Evolutionary conservation across 1,140 invertebrate genomes (phyloP), one percentile per base, ranked within the genome.

Genomic region (Holotrichia oblita): DNA sequence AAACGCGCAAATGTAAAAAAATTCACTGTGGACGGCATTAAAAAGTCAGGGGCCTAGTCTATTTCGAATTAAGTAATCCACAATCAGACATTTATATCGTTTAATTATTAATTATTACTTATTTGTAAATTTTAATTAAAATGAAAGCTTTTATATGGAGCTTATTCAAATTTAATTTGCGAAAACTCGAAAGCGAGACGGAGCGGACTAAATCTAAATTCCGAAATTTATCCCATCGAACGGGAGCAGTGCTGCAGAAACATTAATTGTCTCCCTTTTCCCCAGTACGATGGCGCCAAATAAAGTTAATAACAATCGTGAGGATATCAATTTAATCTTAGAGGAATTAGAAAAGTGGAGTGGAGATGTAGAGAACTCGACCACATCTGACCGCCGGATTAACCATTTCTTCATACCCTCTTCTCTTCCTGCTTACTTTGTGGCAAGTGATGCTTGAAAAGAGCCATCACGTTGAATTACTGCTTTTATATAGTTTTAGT

Each of bases 311-410:
- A 69, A 69, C 61, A 69, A 69, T 69, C 61, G 61, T 69, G 61
- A 69, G 61, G 61, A 69, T 69, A 69, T 69, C 61, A 69, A 69
- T 69, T 69, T 69, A 69, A 69, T 69, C 61, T 69, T 69, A 69
- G 61, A 69, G 61, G 61, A 69, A 69, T 69, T 69, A 69, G 61
- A 69, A 69, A 20, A 69, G 61, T 48, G 44, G 44, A 48, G 44
- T 69, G 61, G 61, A 69, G 61, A 69, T 69, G 61, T 69, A 22
- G 61, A 27, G 61, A 69, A 22, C 61, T 69, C 20, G 61, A 27
- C 61, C 61, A 69, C 61, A 22, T 69, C 61, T 34, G 61, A 69
- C 61, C 61, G 61, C 61, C 20, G 61, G 61, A 69, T 69, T 69
- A 69, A 69, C 61, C 61, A 69, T 34, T 69, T 69, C 61, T 69